These are phyloP conservation scores for Anoplolepis gracilipes DNA, from an alignment of 1,140 invertebrate genomes.

Conservation along the genomic window DNA sequence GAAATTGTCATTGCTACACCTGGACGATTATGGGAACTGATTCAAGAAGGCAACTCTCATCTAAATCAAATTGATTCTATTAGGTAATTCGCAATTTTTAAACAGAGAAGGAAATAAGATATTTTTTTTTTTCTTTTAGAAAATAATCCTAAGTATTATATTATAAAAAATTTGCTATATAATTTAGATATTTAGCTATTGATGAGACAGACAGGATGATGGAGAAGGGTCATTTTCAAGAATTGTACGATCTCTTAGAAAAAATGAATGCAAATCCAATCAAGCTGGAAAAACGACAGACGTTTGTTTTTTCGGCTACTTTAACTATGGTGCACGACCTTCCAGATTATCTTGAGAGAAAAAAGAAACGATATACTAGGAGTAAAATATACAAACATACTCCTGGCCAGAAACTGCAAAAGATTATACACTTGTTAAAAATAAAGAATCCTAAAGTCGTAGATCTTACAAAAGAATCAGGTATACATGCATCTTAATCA, in stretches of 20 bases:
- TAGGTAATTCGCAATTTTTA: conserved; percentile 85
- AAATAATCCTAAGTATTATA: conserved; percentile 10
- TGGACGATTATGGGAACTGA: conserved; percentile 97
- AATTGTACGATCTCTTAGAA: conserved; percentile 94
- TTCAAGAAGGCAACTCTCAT: conserved; percentile 92
- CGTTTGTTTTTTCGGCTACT: conserved; percentile 99
- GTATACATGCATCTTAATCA: conserved; percentile 77
- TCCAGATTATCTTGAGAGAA: conserved; percentile 91
- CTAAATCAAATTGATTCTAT: conserved; percentile 90
- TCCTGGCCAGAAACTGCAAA: conserved; percentile 90
- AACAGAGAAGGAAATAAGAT: too few species aligned
- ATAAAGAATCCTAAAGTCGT: conserved; percentile 97
- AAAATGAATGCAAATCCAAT: conserved; percentile 91
- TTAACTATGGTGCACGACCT: conserved; percentile 95
- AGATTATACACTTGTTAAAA: conserved; percentile 91
- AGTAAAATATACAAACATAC: conserved; percentile 89
- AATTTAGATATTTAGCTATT: conserved; percentile 93
- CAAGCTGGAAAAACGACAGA: conserved; percentile 90
- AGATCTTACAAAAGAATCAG: conserved; percentile 93
- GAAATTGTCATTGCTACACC: conserved; percentile 98
- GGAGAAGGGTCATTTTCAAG: conserved; percentile 98
- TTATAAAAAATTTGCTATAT: conserved; percentile 46
- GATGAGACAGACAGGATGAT: conserved; percentile 99
- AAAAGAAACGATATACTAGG: conserved; percentile 85
- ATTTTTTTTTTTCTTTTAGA: too few species aligned